These are phyloP conservation scores for Ibidorhyncha struthersii DNA, from an alignment of 2,113 vertebrate species.

Conservation along the genomic window DNA sequence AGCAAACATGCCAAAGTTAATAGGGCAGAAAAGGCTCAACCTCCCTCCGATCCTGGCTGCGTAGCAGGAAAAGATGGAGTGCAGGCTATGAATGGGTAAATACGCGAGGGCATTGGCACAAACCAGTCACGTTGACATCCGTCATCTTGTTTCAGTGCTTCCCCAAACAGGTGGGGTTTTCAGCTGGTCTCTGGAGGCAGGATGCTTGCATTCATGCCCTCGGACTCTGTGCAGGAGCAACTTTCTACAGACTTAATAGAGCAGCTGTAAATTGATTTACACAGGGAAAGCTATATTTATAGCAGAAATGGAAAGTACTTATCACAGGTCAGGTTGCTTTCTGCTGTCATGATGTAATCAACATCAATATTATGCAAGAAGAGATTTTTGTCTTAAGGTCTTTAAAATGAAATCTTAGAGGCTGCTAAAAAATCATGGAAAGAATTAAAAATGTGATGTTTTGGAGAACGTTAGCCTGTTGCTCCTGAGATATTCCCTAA, in stretches of 20 bases:
- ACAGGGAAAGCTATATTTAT: background rate
- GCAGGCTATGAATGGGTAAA: background rate
- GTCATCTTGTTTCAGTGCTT: background rate
- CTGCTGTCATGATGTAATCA: background rate
- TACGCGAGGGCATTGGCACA: background rate
- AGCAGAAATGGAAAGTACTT: slow-evolving; percentile 11
- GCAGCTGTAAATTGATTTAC: background rate
- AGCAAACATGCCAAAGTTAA: slow-evolving; percentile 72
- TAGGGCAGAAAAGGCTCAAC: slow-evolving; percentile 59
- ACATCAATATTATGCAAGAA: background rate
- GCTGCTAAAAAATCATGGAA: background rate
- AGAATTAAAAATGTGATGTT: background rate
- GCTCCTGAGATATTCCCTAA: background rate
- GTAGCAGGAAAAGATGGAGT: background rate
- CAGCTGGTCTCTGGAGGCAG: background rate
- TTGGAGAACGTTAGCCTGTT: background rate
- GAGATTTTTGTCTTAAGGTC: background rate
- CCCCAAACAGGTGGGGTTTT: background rate
- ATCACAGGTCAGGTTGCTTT: background rate
- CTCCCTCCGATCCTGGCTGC: background rate
- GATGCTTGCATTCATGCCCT: background rate
- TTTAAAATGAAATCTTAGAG: background rate
- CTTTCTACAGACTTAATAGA: background rate
- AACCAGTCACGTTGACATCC: background rate
- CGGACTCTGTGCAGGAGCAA: background rate